phyloP scores from a whole-genome alignment of 2,888 invertebrate genomes.

The Lepidonotus clava region DNA sequence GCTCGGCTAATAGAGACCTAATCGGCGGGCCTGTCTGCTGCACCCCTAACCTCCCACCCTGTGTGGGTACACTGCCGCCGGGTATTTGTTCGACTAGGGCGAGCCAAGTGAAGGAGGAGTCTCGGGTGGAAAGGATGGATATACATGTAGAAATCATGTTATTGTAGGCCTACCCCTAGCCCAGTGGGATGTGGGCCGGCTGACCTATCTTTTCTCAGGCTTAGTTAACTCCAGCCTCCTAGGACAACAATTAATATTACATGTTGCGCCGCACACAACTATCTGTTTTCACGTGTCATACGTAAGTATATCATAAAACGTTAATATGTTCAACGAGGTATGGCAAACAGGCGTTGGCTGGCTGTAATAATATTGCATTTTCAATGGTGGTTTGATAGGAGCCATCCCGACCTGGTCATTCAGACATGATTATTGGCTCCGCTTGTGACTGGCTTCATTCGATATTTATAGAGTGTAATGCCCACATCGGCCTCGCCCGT shows the following conservation, averaged over 20 bases:
- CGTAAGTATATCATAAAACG: too few relatives aligned
- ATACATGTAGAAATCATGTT: constrained; percentile 24
- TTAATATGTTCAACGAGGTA: too few relatives aligned
- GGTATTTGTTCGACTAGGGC: constrained; percentile 18
- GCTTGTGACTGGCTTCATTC: neutral
- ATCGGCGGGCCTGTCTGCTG: neutral
- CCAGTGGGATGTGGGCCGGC: neutral
- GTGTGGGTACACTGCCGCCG: neutral
- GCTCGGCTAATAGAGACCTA: constrained; percentile 12
- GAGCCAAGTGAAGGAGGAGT: constrained; percentile 13
- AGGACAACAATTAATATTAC: too few relatives aligned
- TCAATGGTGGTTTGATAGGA: neutral
- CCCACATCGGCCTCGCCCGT: constrained; percentile 21
- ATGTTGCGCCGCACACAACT: too few relatives aligned
- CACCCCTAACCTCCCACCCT: constrained; percentile 1
- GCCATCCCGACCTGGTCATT: neutral
- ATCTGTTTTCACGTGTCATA: too few relatives aligned
- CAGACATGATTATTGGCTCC: constrained; percentile 16
- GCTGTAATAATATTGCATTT: too few relatives aligned
- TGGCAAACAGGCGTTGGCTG: too few relatives aligned
- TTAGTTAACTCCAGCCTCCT: too few relatives aligned
- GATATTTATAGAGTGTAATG: constrained; percentile 31
- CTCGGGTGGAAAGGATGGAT: constrained; percentile 17
- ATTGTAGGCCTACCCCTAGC: neutral
- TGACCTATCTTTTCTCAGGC: neutral